Percentiles rank a stretch among this genome's conserved stretches.
phyloP scores from a whole-genome alignment of 2,797 vertebrate species.

The Gallirallus australis region DNA sequence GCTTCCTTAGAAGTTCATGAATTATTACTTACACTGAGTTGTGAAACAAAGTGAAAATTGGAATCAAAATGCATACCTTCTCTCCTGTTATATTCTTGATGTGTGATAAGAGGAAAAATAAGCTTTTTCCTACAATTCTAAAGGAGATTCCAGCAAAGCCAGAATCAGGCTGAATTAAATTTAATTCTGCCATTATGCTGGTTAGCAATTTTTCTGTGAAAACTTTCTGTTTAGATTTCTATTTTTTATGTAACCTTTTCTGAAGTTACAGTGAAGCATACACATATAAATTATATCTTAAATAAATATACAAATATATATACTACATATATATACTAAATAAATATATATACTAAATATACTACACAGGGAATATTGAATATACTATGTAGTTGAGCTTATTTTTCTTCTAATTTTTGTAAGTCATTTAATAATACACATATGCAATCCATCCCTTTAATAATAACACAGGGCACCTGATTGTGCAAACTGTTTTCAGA shows the following conservation, averaged over 20 bases:
- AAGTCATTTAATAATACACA: background rate
- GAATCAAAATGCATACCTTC: background rate
- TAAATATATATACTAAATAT: background rate
- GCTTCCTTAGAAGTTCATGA: background rate
- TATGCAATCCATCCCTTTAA: background rate
- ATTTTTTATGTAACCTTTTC: background rate
- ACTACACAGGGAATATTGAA: background rate
- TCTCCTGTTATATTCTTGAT: background rate
- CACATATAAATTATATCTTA: background rate
- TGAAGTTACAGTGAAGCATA: background rate
- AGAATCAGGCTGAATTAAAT: background rate
- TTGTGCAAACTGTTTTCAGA: background rate
- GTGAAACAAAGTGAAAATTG: background rate
- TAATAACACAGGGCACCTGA: background rate
- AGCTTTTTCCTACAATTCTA: background rate
- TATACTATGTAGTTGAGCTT: background rate
- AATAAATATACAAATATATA: no score
- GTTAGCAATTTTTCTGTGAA: background rate
- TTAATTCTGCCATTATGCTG: background rate
- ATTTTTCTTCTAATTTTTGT: background rate
- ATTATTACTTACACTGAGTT: background rate
- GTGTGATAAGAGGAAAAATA: background rate
- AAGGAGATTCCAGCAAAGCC: background rate
- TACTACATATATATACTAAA: no score
- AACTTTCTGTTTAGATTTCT: background rate